Evolutionary conservation across 1,140 invertebrate genomes (phyloP), one percentile per base, ranked within the genome.

Genomic region (Brachionus sp.): DNA sequence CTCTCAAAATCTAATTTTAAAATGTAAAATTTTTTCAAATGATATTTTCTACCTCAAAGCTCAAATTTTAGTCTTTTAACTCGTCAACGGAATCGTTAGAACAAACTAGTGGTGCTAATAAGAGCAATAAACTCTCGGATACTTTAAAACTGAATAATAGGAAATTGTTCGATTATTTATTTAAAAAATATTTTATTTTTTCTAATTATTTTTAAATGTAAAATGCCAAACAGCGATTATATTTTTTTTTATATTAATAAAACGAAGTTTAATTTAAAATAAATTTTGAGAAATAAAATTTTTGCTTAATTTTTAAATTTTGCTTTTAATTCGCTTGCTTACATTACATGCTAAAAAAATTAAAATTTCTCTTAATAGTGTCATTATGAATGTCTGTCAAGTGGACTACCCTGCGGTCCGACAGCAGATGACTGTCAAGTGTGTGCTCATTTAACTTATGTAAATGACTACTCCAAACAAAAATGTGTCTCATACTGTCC

Each of bases 401-500:
- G n/a, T 42, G 77, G 23, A 9, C 10, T n/a, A 19, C 77, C 50
- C 3, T 80, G 77, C 39, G 77, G 77, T 33, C 77, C 77, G 7
- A 80, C 77, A 0, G 23, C 50, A 23, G 4, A 37, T 3, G 77
- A 80, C 4, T 80, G 77, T 33, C 33, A 62, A 37, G 16, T 3
- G 16, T 80, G 77, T 13, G 35, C 50, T 37, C 77, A 80, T 62
- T 62, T 80, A 19, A 42, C 50, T 19, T 66, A 42, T 39, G n/a
- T 42, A 37, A 39, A 62, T 37, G 46, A 53, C 44, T 57, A 35
- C 23, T 2, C 29, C 25, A 46, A 82, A 39, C 50, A 82, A 37
- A 82, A 66, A 44, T 82, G 80, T 53, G 37, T 66, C 3, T 66
- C 57, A 0, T 46, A 33, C 9, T 82, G 80, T 82, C 80, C 80